Evolutionary conservation across 2,797 vertebrate species (phyloP).

Genomic region (Danio albolineatus): DNA sequence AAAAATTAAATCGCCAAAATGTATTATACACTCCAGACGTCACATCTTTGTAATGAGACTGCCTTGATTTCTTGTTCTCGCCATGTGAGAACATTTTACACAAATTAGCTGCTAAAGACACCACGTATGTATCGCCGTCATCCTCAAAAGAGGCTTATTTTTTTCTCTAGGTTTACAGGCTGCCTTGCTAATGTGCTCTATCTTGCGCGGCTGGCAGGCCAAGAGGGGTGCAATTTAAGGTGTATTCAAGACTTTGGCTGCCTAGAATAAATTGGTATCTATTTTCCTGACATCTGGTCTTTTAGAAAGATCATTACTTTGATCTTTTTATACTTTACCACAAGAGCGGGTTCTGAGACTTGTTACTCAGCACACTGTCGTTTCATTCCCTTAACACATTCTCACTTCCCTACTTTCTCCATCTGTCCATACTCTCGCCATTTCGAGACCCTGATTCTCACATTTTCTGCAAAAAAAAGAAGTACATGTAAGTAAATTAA

Average conservation of each 20-base stretch:
- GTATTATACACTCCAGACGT: background rate
- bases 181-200: constrained; percentile 38
- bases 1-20: constrained; percentile 35
- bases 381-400: constrained; percentile 44
- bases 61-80: constrained; percentile 30
- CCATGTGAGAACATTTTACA: constrained; percentile 38
- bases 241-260: constrained; percentile 72
- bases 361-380: constrained; percentile 60
- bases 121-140: constrained; percentile 2
- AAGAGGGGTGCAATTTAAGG: constrained; percentile 72
- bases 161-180: constrained; percentile 32
- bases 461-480: background rate
- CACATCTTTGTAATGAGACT: constrained; percentile 25
- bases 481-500: constrained; percentile 7
- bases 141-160: constrained; percentile 42
- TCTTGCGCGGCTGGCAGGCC: constrained; percentile 45
- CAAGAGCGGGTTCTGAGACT: constrained; percentile 57
- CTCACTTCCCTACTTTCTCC: constrained; percentile 12
- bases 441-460: constrained; percentile 29
- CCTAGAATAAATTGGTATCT: constrained; percentile 74
- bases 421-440: constrained; percentile 31
- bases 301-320: constrained; percentile 75
- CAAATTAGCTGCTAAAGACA: constrained; percentile 43
- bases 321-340: constrained; percentile 68
- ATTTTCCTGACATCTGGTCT: constrained; percentile 75